Evolutionary conservation across 2,113 vertebrate species (phyloP), one percentile per base, ranked within the genome.

Genomic region (Orientallactaga bullata): DNA sequence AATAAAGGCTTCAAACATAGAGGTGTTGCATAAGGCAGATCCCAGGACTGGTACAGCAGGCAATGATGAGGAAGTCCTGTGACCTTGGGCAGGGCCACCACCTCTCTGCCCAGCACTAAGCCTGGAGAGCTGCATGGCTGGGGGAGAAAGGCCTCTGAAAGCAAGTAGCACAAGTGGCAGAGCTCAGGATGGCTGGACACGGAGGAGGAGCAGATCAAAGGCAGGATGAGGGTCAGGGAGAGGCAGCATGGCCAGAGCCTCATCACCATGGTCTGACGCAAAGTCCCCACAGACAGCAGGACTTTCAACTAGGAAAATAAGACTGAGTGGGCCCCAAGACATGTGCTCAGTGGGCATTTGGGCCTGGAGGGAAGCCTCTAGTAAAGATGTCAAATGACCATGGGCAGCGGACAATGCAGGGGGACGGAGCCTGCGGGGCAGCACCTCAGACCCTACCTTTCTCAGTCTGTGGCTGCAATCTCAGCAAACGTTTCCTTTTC

Each of bases 371-470:
- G 55, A 60, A 32, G 47, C 32, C 32, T 3, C 21, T 23, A 3
- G 66, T 12, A 55, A 35, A 58, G 68, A 24, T 16, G 16, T 18
- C 42, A 47, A 20, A n/a, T 30, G 66, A 12, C 58, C 23, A 5
- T 26, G 11, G 9, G 66, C 47, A 71, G 69, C 35, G 9, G 2
- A 13, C 65, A 63, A 63, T 21, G 18, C 18, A 21, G 68, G 68
- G 16, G 15, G 32, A 17, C 47, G 37, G 30, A 16, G 55, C 15
- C 5, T 35, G 51, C 13, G 85, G 30, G 3, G 32, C 23, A 13
- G 7, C 1, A 4, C 39, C 13, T 0, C 5, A 2, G 2, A 23
- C 35, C 95, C 76, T 66, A 98, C 98, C 98, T 97, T 93, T 78
- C 47, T 61, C 9, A 83, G 90, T 61, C 26, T 85, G 95, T 28